phyloP scores from a whole-genome alignment of 2,113 vertebrate genomes.

The Tichodroma muraria region DNA sequence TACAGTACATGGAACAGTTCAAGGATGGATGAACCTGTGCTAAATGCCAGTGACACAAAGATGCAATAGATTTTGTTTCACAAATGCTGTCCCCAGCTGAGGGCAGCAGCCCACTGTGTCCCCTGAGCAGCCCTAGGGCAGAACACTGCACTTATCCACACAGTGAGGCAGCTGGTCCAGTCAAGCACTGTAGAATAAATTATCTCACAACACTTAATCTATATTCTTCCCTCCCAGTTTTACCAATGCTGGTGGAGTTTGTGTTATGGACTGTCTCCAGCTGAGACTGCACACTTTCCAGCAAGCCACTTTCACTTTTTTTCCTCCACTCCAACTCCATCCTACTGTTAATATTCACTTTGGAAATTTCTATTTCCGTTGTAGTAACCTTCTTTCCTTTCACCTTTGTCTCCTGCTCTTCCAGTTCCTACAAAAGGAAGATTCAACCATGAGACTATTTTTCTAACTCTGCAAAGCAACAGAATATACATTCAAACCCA shows the following conservation, averaged over 20 bases:
- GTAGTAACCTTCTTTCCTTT: conserved; percentile 66
- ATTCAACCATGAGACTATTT: background rate
- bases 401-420: conserved; percentile 78
- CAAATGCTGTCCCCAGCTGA: background rate
- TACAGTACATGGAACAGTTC: background rate
- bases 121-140: background rate
- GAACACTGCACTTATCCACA: background rate
- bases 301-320: conserved; percentile 59
- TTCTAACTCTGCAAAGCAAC: background rate
- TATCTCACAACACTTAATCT: background rate
- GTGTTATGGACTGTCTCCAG: conserved; percentile 68
- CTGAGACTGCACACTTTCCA: conserved; percentile 70
- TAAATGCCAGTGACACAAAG: background rate
- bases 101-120: background rate
- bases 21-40: background rate
- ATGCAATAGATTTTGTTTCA: background rate
- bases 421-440: conserved; percentile 76
- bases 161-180: background rate
- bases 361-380: conserved; percentile 44
- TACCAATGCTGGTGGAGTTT: conserved; percentile 69
- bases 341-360: conserved; percentile 40
- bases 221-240: background rate
- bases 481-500: background rate
- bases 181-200: background rate
- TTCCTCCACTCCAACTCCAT: conserved; percentile 70